Evolutionary conservation across 1,140 invertebrate species (phyloP), one percentile per base, ranked within the genome.

Genomic region (Drosophila pseudoobscura): DNA sequence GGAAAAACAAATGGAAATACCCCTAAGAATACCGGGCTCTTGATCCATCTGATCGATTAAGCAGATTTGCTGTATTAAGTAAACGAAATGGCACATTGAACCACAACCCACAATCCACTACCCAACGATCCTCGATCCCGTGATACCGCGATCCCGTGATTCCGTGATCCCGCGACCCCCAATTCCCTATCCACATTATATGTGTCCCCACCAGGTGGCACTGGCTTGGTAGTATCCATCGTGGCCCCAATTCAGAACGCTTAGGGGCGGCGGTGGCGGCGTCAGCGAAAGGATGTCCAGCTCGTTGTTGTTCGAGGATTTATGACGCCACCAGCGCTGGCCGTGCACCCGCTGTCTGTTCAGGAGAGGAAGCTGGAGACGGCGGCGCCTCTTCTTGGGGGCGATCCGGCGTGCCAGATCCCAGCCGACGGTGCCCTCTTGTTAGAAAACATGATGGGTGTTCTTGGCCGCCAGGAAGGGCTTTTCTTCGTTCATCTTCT

Each of bases 401-500:
- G 80, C 73, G 56, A 71, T 62, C 29, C 78, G 85, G 17, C 87
- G 89, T 68, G 80, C 87, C 70, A 91, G 55, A 74, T 91, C 89
- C 89, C 89, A 91, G 69, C 89, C 89, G 69, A 91, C 89, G 61
- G 89, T 91, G 57, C 89, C 89, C 87, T 91, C 79, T 91, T 91
- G 90, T 91, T 91, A 91, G 90, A 91, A 90, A 90, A 76, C 90
- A 61, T 75, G 63, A 51, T 76, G 78, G 26, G 74, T 70, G 41
- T 70, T 91, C 53, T 85, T 90, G 3, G 73, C 57, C 22, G 59
- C 77, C 61, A 91, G 69, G 59, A 94, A 94, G 20, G 93, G 93
- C 64, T 93, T 93, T 26, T 92, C 92, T 77, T 96, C 95, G 29
- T 95, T 95, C 65, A 94, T 94, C 84, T 96, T 96, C 89, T 96